These are phyloP conservation scores for Neosalanx taihuensis DNA, from an alignment of 2,797 vertebrate species.

Conservation along the genomic window DNA sequence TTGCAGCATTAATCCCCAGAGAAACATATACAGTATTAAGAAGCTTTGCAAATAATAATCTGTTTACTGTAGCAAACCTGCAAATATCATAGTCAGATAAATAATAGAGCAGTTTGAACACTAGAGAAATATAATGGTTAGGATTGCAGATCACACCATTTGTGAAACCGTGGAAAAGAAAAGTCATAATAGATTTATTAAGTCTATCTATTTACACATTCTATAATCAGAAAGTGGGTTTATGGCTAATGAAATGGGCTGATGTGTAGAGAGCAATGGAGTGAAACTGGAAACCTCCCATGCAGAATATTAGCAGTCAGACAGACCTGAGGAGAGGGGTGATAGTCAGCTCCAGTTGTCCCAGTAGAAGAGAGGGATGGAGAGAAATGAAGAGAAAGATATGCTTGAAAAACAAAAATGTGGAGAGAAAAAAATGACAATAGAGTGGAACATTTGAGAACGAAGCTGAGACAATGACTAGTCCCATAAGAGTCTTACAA, in stretches of 20 bases:
- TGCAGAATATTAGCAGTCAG: conserved; percentile 9
- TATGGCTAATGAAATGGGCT: conserved; percentile 6
- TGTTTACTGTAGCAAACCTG: conserved; percentile 1
- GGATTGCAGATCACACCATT: not conserved
- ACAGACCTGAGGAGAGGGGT: not conserved
- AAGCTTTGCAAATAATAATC: conserved; percentile 1
- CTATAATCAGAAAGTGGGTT: not conserved
- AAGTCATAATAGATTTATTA: not conserved
- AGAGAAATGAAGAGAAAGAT: not conserved
- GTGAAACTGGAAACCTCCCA: not conserved
- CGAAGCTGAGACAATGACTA: too few species aligned
- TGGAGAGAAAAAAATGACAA: too few species aligned
- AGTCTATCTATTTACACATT: conserved; percentile 1
- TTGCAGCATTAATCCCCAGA: not conserved
- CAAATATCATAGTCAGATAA: not conserved
- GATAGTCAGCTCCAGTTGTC: too few species aligned
- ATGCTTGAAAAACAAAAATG: not conserved
- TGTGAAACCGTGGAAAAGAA: not conserved
- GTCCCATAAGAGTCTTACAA: too few species aligned
- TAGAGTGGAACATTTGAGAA: too few species aligned
- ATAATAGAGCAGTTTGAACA: not conserved
- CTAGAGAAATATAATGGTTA: not conserved
- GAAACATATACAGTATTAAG: not conserved
- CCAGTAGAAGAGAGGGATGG: conserved; percentile 20
- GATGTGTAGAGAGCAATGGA: not conserved